A percentile compares a stretch with the other conserved stretches of the same genome.
phyloP scores from a whole-genome alignment of 2,888 invertebrate species.

The Drosophila tanythrix region DNA sequence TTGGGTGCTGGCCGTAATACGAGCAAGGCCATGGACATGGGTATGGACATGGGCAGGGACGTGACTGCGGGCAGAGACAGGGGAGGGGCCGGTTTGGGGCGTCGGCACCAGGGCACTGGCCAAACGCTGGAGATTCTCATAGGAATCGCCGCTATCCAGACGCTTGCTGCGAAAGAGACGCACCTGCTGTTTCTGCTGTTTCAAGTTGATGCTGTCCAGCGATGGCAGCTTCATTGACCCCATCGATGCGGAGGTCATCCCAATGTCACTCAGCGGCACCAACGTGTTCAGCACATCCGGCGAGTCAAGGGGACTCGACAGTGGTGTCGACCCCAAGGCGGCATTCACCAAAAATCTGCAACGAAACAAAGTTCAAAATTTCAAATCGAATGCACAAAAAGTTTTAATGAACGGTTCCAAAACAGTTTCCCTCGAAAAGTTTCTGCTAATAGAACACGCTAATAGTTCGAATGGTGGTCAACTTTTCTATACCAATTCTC shows the following conservation, averaged over 20 bases:
- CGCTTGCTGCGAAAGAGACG: conserved; percentile 83
- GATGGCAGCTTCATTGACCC: conserved; percentile 85
- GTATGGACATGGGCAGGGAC: conserved; percentile 1
- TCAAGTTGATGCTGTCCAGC: conserved; percentile 84
- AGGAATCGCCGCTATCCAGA: conserved; percentile 80
- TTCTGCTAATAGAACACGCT: background rate
- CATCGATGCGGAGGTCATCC: conserved; percentile 84
- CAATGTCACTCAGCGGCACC: conserved; percentile 84
- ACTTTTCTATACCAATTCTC: no score
- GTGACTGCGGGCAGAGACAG: background rate
- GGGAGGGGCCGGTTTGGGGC: conserved; percentile 20
- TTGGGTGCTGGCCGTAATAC: conserved; percentile 55
- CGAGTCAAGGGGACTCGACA: conserved; percentile 93
- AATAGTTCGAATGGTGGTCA: background rate
- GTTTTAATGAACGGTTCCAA: background rate
- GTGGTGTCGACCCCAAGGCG: conserved; percentile 90
- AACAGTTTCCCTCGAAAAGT: background rate
- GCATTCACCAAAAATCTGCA: conserved; percentile 92
- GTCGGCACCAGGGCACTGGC: conserved; percentile 80
- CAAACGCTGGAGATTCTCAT: conserved; percentile 84
- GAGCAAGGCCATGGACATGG: conserved; percentile 19
- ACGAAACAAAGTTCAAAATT: background rate
- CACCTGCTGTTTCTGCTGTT: conserved; percentile 82
- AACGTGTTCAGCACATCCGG: conserved; percentile 88
- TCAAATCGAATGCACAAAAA: background rate